phyloP scores from a whole-genome alignment of 2,797 vertebrate species.

The Crotalus adamanteus region DNA sequence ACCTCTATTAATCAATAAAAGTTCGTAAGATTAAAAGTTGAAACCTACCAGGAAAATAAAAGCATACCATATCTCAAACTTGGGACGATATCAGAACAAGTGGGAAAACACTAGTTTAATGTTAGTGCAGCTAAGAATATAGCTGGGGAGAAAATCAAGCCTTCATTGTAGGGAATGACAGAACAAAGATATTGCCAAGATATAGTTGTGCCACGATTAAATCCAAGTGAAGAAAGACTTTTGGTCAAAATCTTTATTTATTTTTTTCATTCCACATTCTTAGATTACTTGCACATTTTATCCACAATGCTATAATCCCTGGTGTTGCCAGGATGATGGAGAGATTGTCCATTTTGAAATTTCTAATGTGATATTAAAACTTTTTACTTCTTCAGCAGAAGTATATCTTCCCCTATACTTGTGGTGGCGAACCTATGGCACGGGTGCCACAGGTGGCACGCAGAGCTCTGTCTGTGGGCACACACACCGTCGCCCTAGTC shows the following conservation, averaged over 20 bases:
- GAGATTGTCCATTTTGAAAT: background rate
- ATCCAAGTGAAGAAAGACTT: background rate
- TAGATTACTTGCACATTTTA: background rate
- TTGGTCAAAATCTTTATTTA: background rate
- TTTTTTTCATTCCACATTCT: background rate
- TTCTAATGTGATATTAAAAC: background rate
- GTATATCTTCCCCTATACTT: background rate
- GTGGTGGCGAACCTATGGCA: no score
- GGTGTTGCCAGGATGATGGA: background rate
- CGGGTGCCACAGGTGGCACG: no score
- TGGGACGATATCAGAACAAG: background rate
- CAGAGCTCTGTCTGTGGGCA: no score
- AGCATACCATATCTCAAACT: background rate
- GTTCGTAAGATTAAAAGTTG: background rate
- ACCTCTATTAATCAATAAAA: background rate
- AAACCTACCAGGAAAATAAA: background rate
- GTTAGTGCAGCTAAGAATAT: background rate
- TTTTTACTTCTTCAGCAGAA: background rate
- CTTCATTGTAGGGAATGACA: background rate
- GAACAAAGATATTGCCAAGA: background rate
- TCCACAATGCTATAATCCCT: background rate
- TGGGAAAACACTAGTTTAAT: background rate
- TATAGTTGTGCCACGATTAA: background rate
- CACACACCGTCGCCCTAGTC: no score
- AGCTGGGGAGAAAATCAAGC: background rate